Base-by-base conservation (phyloP, 1,140 invertebrate species). In the Trichonephila clavata region DNA sequence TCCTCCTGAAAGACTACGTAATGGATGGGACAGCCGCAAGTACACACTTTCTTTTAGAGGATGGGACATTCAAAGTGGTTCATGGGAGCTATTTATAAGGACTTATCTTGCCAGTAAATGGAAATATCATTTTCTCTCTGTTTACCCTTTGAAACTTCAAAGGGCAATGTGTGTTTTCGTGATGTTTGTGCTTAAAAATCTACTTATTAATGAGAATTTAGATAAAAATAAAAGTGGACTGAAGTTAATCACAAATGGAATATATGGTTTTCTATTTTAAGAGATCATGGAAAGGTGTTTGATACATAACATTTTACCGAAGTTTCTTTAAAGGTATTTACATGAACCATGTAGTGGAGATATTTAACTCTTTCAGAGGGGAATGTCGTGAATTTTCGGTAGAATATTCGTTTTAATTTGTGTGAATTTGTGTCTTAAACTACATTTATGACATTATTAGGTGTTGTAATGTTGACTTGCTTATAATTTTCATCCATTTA, bases 221-320 rank as follows among this genome's bases (percentile, higher is more conserved):
- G 61, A 87, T 63, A 87, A 50, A n/a, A 61, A 6, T 39, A 63
- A 27, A 63, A 65, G 63, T 61, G 27, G 20, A 65, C 16, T 63
- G 16, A 18, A 63, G 21, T 63, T 63, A 86, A 27, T 63, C 32
- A 65, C n/a, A 39, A 21, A 39, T 63, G 86, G 27, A 63, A 43
- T 65, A 63, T 59, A 84, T 59, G 50, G 20, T 65, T 87, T 87
- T 87, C 86, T 87, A 87, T 65, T 87, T 63, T 87, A 87, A 63
- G 60, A 65, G 24, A 63, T 60, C 13, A 43, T 39, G 60, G 27
- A 63, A 24, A 84, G 81, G 57, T 84, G 57, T 84, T 84, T 84
- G 81, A 84, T 84, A 84, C 21, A 18, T 87, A 14, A 63, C 10
- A 65, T 87, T 87, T 87, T 87, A 87, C 10, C 32, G 27, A 39